phyloP scores from a whole-genome alignment of 1,140 invertebrate species.

The Orius insidiosus region DNA sequence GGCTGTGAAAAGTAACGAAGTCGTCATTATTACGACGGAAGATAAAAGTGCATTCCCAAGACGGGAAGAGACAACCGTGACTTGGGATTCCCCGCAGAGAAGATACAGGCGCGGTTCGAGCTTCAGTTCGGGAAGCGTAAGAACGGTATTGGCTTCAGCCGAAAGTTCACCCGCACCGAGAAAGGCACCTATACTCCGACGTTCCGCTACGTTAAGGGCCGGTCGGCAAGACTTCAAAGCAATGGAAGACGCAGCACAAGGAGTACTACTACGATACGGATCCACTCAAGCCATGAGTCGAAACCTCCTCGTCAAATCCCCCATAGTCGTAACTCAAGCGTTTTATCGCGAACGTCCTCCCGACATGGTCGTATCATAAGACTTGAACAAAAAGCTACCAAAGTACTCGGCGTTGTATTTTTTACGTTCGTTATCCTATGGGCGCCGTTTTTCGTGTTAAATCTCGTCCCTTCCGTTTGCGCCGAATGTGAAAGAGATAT shows the following conservation, averaged over 20 bases:
- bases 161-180: slow-evolving; percentile 8
- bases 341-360: slow-evolving; percentile 59
- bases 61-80: slow-evolving; percentile 13
- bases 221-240: slow-evolving; percentile 12
- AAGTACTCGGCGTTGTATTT: slow-evolving; percentile 82
- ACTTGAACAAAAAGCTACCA: slow-evolving; percentile 84
- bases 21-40: slow-evolving; percentile 18
- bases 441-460: slow-evolving; percentile 85
- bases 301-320: slow-evolving; percentile 35
- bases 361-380: slow-evolving; percentile 62
- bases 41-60: slow-evolving; percentile 10
- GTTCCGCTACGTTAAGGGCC: slow-evolving; percentile 32
- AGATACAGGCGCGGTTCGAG: slow-evolving; percentile 14
- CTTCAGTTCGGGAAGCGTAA: slow-evolving; percentile 12
- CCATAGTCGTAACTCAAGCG: slow-evolving; percentile 56
- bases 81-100: slow-evolving; percentile 16
- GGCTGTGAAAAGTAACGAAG: slow-evolving; percentile 15
- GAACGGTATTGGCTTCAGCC: slow-evolving; percentile 9
- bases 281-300: slow-evolving; percentile 23
- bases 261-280: slow-evolving; percentile 12
- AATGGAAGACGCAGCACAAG: slow-evolving; percentile 16
- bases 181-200: slow-evolving; percentile 26
- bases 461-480: slow-evolving; percentile 61
- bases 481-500: slow-evolving; percentile 56
- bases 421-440: slow-evolving; percentile 85